Conservation (phyloP, 1,140 invertebrate species). For the Drosophila yakuba region DNA sequence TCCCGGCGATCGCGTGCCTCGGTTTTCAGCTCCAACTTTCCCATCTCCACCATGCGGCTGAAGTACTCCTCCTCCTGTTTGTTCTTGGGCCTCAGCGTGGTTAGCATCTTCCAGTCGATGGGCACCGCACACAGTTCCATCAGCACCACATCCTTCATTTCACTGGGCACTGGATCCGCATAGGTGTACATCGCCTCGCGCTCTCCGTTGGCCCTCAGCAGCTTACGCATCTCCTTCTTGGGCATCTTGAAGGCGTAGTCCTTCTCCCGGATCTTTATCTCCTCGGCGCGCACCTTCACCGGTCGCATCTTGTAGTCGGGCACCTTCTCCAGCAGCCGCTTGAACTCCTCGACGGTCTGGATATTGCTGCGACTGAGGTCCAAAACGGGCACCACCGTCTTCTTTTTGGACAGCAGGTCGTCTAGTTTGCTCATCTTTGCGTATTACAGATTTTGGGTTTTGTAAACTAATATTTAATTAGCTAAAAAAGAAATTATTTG, state of each 20-base stretch:
- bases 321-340: constrained; percentile 92
- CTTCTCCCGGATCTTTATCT: constrained; percentile 89
- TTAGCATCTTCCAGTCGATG: constrained; percentile 97
- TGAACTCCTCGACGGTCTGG: constrained; percentile 92
- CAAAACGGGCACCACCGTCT: constrained; percentile 92
- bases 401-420: constrained; percentile 92
- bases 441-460: neutral
- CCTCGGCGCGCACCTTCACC: constrained; percentile 90
- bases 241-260: constrained; percentile 86
- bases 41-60: constrained; percentile 92
- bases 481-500: neutral
- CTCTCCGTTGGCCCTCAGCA: constrained; percentile 72
- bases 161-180: constrained; percentile 92
- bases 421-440: constrained; percentile 89
- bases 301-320: constrained; percentile 95
- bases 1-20: constrained; percentile 88
- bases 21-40: constrained; percentile 90
- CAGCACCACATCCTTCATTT: constrained; percentile 90
- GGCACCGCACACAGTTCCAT: constrained; percentile 92
- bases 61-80: constrained; percentile 95
- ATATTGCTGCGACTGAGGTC: constrained; percentile 93
- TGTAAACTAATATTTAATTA: neutral
- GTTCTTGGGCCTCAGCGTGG: constrained; percentile 91
- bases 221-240: constrained; percentile 76
- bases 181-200: constrained; percentile 85